These are phyloP conservation scores for Brevipalpus yothersi DNA, from an alignment of 1,140 invertebrate genomes.

Conservation along the genomic window DNA sequence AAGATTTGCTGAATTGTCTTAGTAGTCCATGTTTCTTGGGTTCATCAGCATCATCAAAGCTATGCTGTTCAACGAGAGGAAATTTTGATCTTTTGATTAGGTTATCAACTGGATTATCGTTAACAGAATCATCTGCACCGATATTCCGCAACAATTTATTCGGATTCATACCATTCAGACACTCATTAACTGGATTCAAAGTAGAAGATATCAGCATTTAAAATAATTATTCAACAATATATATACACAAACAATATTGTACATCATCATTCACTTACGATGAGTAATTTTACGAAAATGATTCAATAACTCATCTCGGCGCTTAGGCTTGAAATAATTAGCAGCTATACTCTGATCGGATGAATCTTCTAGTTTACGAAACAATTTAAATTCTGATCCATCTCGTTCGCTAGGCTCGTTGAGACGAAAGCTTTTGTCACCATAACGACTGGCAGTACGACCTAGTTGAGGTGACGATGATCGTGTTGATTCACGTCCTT, in stretches of 20 bases:
- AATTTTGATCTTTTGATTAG: too few species aligned
- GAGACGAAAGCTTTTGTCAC: neutral
- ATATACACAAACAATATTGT: too few species aligned
- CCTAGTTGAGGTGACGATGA: neutral
- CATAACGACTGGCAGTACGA: neutral
- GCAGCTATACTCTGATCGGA: constrained; percentile 36
- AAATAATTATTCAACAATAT: too few species aligned
- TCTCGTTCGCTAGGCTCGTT: neutral
- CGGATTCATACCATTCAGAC: too few species aligned
- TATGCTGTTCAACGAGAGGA: too few species aligned
- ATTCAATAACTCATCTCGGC: constrained; percentile 31
- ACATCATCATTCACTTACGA: neutral
- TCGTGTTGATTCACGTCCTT: neutral
- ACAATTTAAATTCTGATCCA: constrained; percentile 5
- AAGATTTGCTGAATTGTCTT: neutral
- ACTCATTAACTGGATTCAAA: too few species aligned
- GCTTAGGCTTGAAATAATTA: constrained; percentile 40
- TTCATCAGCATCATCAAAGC: too few species aligned
- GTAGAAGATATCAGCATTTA: too few species aligned
- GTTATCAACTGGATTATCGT: too few species aligned
- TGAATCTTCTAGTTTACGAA: constrained; percentile 30
- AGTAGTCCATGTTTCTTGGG: too few species aligned
- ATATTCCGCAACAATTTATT: too few species aligned
- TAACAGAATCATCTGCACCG: too few species aligned
- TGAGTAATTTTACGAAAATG: constrained; percentile 17